phyloP scores from a whole-genome alignment of 2,113 vertebrate species.

The Eulemur macaco region DNA sequence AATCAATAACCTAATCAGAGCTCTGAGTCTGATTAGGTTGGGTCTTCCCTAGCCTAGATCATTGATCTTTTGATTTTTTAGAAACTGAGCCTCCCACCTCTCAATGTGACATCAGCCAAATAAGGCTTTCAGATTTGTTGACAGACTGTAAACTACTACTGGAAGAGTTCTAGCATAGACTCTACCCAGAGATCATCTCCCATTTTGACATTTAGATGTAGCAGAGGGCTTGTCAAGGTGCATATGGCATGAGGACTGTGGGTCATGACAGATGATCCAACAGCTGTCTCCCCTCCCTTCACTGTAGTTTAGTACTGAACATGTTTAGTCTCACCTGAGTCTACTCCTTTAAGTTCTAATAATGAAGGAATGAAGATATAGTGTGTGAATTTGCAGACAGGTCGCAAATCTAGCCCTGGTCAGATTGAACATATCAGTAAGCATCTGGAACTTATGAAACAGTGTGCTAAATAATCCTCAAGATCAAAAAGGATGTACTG shows the following conservation, averaged over 20 bases:
- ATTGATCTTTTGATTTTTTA: not conserved
- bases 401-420: not conserved
- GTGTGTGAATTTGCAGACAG: not conserved
- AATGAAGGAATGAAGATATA: not conserved
- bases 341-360: not conserved
- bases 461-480: not conserved
- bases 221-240: not conserved
- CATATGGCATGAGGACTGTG: not conserved
- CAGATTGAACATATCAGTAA: not conserved
- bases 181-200: not conserved
- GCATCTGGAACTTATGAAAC: not conserved
- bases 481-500: not conserved
- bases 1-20: not conserved
- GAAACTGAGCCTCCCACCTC: not conserved
- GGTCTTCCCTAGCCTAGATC: not conserved
- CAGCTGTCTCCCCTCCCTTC: not conserved
- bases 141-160: not conserved
- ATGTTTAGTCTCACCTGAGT: not conserved
- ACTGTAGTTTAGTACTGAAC: not conserved
- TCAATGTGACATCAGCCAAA: not conserved
- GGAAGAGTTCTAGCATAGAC: not conserved
- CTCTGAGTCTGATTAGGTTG: not conserved
- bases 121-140: not conserved
- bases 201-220: not conserved
- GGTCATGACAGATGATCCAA: not conserved